phyloP scores from a whole-genome alignment of 1,140 invertebrate species.

The Procambarus clarkii region DNA sequence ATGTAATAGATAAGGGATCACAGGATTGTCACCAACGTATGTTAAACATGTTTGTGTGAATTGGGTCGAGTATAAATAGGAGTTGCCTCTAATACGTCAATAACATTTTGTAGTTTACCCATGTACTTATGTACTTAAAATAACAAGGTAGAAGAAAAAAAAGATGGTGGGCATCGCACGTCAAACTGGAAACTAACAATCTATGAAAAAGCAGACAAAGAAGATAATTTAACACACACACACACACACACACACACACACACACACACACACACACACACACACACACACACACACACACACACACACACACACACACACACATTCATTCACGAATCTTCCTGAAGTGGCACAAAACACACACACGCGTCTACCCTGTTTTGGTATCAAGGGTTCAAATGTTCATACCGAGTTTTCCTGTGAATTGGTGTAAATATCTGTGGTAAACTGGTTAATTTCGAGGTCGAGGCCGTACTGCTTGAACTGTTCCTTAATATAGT shows the following conservation, averaged over 20 bases:
- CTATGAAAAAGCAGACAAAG: no score
- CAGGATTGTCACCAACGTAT: no score
- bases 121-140: background rate
- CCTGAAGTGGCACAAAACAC: background rate
- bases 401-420: background rate
- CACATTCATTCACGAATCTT: background rate
- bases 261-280: slow-evolving; percentile 18
- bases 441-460: background rate
- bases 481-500: slow-evolving; percentile 23
- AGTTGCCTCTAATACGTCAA: background rate
- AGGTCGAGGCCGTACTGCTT: slow-evolving; percentile 5
- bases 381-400: background rate
- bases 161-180: background rate
- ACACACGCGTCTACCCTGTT: background rate
- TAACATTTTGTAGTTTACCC: background rate
- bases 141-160: no score
- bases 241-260: slow-evolving; percentile 1
- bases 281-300: background rate
- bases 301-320: background rate
- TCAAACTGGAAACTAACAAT: background rate
- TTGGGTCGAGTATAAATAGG: no score
- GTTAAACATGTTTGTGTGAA: background rate
- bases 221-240: background rate
- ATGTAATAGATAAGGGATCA: no score
- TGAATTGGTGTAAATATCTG: background rate